Conservation (phyloP, 1,140 invertebrate species). For the Drosophila littoralis region DNA sequence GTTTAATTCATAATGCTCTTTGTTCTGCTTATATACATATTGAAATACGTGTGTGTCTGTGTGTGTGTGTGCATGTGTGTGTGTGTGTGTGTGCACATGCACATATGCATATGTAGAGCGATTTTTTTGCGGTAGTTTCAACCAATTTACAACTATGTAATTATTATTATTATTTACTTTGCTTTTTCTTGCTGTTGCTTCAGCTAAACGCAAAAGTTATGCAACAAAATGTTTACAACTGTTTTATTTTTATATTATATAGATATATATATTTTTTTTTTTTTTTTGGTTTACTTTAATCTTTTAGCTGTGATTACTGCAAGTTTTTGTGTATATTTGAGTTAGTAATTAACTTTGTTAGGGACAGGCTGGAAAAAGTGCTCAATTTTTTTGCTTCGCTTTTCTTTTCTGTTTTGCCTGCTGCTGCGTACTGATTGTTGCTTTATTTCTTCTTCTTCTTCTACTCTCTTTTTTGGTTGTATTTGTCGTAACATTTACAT, state of each 20-base stretch:
- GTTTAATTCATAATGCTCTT: conserved; percentile 53
- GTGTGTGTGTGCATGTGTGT: not conserved
- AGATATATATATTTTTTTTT: not conserved
- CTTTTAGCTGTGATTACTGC: conserved; percentile 26
- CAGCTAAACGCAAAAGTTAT: conserved; percentile 36
- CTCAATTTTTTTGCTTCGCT: conserved; percentile 35
- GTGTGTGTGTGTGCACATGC: not conserved
- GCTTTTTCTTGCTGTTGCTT: conserved; percentile 1
- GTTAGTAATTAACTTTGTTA: conserved; percentile 8
- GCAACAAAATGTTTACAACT: conserved; percentile 55
- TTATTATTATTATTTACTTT: conserved; percentile 18
- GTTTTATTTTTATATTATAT: not conserved
- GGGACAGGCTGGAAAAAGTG: conserved; percentile 48
- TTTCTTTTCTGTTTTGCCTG: conserved; percentile 18
- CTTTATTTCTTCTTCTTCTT: conserved; percentile 7
- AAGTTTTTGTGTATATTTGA: conserved; percentile 15
- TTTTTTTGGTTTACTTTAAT: conserved; percentile 12
- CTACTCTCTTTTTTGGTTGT: conserved; percentile 13
- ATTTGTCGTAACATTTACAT: conserved; percentile 16
- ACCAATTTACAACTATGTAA: conserved; percentile 39
- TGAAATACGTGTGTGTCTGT: conserved; percentile 25
- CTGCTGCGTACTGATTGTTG: conserved; percentile 1
- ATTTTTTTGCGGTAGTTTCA: conserved; percentile 26
- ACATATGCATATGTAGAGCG: conserved; percentile 30
- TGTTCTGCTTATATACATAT: conserved; percentile 53